A percentile compares a stretch with the other conserved stretches of the same genome.
Evolutionary conservation across 1,140 invertebrate genomes (phyloP).

Genomic region (Cotesia glomerata): DNA sequence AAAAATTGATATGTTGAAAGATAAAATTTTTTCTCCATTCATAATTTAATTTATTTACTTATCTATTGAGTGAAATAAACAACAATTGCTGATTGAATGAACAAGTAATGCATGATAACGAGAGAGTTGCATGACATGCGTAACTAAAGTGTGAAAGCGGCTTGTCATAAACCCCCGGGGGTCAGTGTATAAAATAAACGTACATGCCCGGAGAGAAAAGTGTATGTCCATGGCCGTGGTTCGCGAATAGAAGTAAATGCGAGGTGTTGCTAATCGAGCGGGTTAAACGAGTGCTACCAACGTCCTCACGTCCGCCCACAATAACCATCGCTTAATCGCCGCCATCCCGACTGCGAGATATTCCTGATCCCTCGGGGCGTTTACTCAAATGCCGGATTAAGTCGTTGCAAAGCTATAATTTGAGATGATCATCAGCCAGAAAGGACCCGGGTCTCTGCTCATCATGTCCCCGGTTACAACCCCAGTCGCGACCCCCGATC

Average conservation of each 20-base stretch:
- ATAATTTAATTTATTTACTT: no score
- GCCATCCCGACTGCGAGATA: not conserved
- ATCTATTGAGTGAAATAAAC: no score
- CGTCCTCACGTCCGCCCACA: constrained; percentile 28
- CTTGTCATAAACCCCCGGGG: no score
- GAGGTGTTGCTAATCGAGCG: constrained; percentile 25
- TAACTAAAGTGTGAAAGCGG: no score
- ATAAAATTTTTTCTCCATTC: no score
- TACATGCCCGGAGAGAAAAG: not conserved
- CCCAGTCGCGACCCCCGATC: not conserved
- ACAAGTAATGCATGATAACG: no score
- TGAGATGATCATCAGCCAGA: constrained; percentile 15
- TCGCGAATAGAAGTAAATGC: constrained; percentile 3
- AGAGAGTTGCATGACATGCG: no score
- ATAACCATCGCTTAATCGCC: constrained; percentile 21
- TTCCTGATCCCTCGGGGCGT: constrained; percentile 16
- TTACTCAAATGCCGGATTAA: constrained; percentile 34
- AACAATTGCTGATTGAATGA: no score
- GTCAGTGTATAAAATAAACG: not conserved
- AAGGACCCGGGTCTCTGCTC: not conserved
- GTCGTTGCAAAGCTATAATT: constrained; percentile 34
- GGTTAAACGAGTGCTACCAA: constrained; percentile 31
- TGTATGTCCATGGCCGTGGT: not conserved
- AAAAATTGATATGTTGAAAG: no score
- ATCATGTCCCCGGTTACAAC: not conserved